Evolutionary conservation across 2,797 vertebrate species (phyloP).

Genomic region (Silurus aristotelis): DNA sequence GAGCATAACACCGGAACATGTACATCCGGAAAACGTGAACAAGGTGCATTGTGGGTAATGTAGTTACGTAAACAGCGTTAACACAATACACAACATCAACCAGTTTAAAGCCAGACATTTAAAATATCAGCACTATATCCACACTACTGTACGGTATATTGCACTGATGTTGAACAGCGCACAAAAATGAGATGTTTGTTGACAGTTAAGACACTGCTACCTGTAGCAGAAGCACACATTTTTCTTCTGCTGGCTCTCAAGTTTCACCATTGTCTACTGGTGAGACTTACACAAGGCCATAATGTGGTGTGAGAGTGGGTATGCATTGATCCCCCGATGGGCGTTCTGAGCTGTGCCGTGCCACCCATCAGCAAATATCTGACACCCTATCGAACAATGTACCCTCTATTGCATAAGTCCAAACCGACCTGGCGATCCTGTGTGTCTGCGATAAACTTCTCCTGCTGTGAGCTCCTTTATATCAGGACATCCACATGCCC

Average conservation of each 20-base stretch:
- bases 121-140: background rate
- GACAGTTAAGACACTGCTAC: conserved; percentile 21
- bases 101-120: background rate
- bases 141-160: too few relatives aligned
- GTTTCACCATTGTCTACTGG: conserved; percentile 38
- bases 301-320: conserved; percentile 41
- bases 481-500: conserved; percentile 12
- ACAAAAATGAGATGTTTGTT: conserved; percentile 6
- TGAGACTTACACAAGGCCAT: background rate
- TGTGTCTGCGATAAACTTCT: conserved; percentile 40
- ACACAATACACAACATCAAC: too few relatives aligned
- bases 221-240: conserved; percentile 5
- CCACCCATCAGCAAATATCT: conserved; percentile 47
- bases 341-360: conserved; percentile 8
- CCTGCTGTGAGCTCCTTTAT: conserved; percentile 10
- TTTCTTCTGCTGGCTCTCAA: conserved; percentile 13
- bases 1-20: too few relatives aligned
- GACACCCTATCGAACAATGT: conserved; percentile 35
- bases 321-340: conserved; percentile 40
- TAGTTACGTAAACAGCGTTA: too few relatives aligned
- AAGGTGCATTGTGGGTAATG: too few relatives aligned
- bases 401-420: conserved; percentile 35
- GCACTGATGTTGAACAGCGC: background rate
- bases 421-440: conserved; percentile 39
- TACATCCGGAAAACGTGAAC: too few relatives aligned